Evolutionary conservation across 92 coral and sea anemone species (phyloP).

Genomic region (Parazoanthus atlanticus): DNA sequence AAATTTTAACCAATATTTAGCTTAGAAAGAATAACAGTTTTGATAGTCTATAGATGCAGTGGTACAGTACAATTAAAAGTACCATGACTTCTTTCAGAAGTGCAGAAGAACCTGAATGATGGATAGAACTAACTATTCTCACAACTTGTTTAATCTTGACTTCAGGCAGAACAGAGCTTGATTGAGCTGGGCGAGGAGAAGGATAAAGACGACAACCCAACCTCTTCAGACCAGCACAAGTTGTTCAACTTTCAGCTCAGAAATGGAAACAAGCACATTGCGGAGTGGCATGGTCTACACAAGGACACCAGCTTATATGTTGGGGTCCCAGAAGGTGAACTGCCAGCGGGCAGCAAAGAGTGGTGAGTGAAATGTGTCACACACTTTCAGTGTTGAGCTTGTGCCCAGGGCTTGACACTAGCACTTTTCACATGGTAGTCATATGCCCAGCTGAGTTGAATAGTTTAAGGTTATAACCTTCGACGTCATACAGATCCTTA

Average conservation of each 20-base stretch:
- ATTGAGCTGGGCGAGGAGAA: constrained; percentile 46
- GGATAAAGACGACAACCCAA: constrained; percentile 52
- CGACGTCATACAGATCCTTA: no score
- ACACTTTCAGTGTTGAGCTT: not conserved
- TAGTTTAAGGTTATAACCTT: no score
- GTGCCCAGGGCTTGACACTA: not conserved
- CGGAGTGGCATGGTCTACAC: constrained; percentile 76
- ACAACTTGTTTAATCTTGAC: not conserved
- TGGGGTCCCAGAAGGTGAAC: constrained; percentile 78
- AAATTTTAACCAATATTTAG: no score
- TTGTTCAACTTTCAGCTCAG: constrained; percentile 75
- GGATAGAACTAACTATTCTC: not conserved
- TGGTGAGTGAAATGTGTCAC: constrained; percentile 51
- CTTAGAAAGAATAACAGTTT: no score
- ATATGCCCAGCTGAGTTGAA: no score
- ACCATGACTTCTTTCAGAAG: not conserved
- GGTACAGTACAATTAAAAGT: no score
- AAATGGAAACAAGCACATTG: constrained; percentile 76
- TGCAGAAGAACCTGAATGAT: not conserved
- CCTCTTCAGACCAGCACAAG: constrained; percentile 54
- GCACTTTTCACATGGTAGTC: no score
- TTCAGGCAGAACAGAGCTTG: constrained; percentile 35
- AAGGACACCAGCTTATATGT: constrained; percentile 65
- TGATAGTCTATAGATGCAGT: no score
- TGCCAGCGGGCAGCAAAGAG: constrained; percentile 86